Evolutionary conservation across 2,113 vertebrate species (phyloP).

Genomic region (Tympanuchus pallidicinctus): DNA sequence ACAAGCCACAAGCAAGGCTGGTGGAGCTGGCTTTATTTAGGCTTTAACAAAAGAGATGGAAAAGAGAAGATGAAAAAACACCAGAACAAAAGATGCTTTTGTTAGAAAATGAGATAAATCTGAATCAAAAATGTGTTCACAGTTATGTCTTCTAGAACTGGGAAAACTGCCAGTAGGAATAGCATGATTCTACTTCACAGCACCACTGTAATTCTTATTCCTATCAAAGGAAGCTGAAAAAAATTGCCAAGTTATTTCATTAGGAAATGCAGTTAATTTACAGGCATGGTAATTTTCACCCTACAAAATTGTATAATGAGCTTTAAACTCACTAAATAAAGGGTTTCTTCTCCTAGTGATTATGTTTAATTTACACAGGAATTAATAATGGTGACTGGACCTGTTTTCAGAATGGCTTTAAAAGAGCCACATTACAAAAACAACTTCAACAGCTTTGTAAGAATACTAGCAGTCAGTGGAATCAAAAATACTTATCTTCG

Average conservation of each 20-base stretch:
- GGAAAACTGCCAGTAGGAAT: conserved; percentile 31
- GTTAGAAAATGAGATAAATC: conserved; percentile 28
- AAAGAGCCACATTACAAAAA: neutral
- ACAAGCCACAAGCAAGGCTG: neutral
- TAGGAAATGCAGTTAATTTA: conserved; percentile 66
- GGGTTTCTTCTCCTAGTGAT: conserved; percentile 50
- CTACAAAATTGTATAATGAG: conserved; percentile 69
- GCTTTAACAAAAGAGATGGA: neutral
- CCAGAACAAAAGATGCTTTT: conserved; percentile 27
- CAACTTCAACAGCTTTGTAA: neutral
- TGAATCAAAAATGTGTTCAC: conserved; percentile 26
- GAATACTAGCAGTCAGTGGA: accelerated
- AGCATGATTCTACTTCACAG: neutral
- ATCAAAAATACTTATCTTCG: neutral
- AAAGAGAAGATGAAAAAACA: conserved; percentile 21
- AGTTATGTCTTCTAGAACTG: conserved; percentile 13
- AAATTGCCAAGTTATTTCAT: conserved; percentile 60
- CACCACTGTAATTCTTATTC: conserved; percentile 9
- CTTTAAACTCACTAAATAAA: conserved; percentile 67
- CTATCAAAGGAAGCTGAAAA: conserved; percentile 43
- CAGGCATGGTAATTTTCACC: conserved; percentile 42
- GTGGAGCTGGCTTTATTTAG: neutral
- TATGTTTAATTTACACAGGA: conserved; percentile 60
- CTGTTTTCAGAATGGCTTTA: conserved; percentile 34
- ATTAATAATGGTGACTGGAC: conserved; percentile 56